These are phyloP conservation scores for Sitta carolinensis DNA, from an alignment of 2,797 vertebrate genomes.

Conservation along the genomic window DNA sequence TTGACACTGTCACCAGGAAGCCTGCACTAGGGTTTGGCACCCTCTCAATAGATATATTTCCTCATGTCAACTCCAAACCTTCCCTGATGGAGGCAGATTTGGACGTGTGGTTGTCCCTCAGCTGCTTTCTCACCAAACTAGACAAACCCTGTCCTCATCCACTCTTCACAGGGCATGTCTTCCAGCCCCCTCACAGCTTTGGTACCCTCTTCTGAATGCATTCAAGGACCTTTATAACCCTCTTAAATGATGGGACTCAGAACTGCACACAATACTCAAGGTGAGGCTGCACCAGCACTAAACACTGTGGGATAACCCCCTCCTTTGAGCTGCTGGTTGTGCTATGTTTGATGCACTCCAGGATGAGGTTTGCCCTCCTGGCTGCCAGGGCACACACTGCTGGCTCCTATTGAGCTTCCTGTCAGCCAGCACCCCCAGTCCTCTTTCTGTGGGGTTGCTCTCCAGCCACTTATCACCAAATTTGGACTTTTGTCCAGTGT, in stretches of 20 bases:
- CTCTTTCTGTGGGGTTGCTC: background rate
- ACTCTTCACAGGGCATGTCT: background rate
- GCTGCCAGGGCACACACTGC: background rate
- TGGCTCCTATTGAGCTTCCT: background rate
- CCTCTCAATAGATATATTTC: background rate
- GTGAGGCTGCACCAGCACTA: background rate
- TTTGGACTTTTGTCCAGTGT: background rate
- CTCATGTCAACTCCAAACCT: background rate
- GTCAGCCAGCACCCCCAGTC: background rate
- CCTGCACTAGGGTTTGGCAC: background rate
- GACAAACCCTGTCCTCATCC: background rate
- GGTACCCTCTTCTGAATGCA: background rate
- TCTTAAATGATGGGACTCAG: background rate
- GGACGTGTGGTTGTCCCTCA: background rate
- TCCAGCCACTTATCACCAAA: background rate
- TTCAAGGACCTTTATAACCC: background rate
- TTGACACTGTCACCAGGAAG: background rate
- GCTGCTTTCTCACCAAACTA: background rate
- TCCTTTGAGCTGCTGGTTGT: background rate
- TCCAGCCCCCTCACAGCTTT: background rate
- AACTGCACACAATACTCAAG: background rate
- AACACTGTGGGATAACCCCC: background rate
- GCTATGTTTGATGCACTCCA: background rate
- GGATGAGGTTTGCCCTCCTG: background rate
- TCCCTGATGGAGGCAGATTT: background rate